Evolutionary conservation across 2,888 invertebrate genomes (phyloP).

Genomic region (Axea sp.): DNA sequence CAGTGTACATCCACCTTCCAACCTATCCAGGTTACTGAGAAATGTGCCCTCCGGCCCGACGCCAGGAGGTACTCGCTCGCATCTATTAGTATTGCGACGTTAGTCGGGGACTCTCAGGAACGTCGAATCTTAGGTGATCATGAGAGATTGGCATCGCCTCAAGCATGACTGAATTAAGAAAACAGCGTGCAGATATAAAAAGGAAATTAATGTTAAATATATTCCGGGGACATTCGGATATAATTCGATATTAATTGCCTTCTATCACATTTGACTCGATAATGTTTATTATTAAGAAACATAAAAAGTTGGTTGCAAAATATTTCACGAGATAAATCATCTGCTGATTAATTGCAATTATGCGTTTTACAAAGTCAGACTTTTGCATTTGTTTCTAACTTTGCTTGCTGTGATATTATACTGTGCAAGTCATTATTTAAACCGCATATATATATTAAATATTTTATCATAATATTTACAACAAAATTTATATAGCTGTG

Average conservation of each 20-base stretch:
- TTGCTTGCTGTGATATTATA: too few relatives aligned
- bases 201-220: conserved; percentile 55
- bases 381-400: too few relatives aligned
- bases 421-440: too few relatives aligned
- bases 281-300: conserved; percentile 31
- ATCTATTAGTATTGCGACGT: conserved; percentile 71
- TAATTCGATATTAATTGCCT: conserved; percentile 45
- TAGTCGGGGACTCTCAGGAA: conserved; percentile 46
- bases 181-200: conserved; percentile 58
- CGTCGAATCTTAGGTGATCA: conserved; percentile 61
- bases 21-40: conserved; percentile 60
- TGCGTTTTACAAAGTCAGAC: conserved; percentile 1
- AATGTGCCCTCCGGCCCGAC: conserved; percentile 54
- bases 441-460: too few relatives aligned
- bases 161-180: conserved; percentile 58
- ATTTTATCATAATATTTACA: too few relatives aligned
- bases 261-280: conserved; percentile 17
- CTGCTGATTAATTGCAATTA: conserved; percentile 4
- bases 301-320: background rate
- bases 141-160: conserved; percentile 58
- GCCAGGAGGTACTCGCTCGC: conserved; percentile 62
- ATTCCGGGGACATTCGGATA: conserved; percentile 52
- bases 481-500: too few relatives aligned
- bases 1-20: conserved; percentile 46
- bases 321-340: background rate